phyloP scores from a whole-genome alignment of 2,888 invertebrate genomes.

The Dyspetes luteomarginatus region DNA sequence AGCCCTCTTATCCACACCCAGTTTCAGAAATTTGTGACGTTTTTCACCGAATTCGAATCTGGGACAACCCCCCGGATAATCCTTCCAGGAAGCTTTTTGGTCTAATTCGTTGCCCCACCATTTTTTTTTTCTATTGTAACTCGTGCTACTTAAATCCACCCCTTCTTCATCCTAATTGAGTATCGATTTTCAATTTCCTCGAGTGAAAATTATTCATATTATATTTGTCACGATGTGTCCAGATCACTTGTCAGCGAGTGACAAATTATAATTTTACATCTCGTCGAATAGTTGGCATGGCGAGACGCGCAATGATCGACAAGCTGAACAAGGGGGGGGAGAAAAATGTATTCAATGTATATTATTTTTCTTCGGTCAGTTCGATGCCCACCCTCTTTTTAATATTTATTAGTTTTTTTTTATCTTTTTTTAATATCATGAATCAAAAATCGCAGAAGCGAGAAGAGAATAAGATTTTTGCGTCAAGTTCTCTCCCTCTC shows the following conservation, averaged over 20 bases:
- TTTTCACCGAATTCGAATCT: conserved; percentile 14
- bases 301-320: background rate
- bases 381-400: background rate
- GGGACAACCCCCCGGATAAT: conserved; percentile 39
- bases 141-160: background rate
- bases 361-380: background rate
- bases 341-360: background rate
- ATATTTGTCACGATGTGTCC: background rate
- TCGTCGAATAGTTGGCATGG: conserved; percentile 32
- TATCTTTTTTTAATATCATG: background rate
- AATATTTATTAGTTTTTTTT: background rate
- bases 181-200: conserved; percentile 36
- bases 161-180: conserved; percentile 8
- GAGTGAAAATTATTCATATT: conserved; percentile 5
- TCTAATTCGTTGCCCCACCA: background rate
- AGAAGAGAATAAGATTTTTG: conserved; percentile 11
- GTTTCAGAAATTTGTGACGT: conserved; percentile 53
- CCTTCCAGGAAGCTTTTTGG: conserved; percentile 31
- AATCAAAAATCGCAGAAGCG: background rate
- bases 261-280: conserved; percentile 25
- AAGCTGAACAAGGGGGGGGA: background rate
- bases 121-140: background rate
- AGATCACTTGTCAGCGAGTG: conserved; percentile 8
- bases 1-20: conserved; percentile 51
- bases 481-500: conserved; percentile 41